phyloP scores from a whole-genome alignment of 1,140 invertebrate species.

The Leptinotarsa texana region DNA sequence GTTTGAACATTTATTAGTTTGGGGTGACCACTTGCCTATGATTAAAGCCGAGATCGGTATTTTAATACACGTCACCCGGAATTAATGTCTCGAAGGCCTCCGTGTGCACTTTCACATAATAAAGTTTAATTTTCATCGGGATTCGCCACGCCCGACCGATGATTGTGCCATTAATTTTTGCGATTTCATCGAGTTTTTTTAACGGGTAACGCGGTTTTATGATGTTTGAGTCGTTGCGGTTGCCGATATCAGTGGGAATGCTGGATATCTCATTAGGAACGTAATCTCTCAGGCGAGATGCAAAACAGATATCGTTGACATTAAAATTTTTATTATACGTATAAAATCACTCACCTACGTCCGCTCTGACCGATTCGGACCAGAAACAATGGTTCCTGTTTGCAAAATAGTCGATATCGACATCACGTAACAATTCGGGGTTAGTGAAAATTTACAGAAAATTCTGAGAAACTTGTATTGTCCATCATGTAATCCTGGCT shows the following conservation, averaged over 20 bases:
- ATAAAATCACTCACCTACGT: no score
- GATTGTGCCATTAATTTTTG: conserved; percentile 17
- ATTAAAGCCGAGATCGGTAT: conserved; percentile 49
- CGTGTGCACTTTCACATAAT: conserved; percentile 17
- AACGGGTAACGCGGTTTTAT: conserved; percentile 10
- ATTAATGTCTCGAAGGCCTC: conserved; percentile 44
- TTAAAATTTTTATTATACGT: neutral
- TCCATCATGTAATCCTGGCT: no score
- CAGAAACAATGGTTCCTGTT: no score
- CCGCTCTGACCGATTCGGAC: no score
- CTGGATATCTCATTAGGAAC: neutral
- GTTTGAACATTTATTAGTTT: conserved; percentile 52
- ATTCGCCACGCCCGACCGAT: conserved; percentile 10
- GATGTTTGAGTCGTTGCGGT: neutral
- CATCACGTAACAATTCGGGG: no score
- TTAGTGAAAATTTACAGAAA: no score
- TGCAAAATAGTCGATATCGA: no score
- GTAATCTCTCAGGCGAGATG: conserved; percentile 7
- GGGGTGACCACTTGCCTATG: conserved; percentile 50
- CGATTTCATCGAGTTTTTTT: conserved; percentile 1
- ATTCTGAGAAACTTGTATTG: no score
- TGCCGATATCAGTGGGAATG: neutral
- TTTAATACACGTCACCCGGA: conserved; percentile 51
- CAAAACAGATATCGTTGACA: neutral
- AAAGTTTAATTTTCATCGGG: conserved; percentile 21